Base-by-base conservation (phyloP, 2,797 vertebrate genomes). In the Poeciliopsis infans region DNA sequence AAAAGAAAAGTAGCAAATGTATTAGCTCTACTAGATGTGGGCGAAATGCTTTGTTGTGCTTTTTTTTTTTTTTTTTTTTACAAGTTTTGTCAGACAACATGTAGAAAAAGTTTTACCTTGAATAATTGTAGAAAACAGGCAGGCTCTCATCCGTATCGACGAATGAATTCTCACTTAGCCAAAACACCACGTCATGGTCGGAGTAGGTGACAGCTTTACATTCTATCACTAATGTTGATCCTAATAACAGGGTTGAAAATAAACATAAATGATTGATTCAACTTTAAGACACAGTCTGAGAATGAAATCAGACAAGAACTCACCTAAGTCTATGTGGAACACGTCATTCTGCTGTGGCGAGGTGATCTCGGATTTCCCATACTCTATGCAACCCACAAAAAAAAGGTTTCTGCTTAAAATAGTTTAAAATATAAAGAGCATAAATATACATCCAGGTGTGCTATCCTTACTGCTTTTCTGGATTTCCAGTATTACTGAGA, bases 301-400 rank as follows among this genome's bases (percentile, higher is more conserved):
- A 13, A n/a, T 68, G 36, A 68, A 68, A 43, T 10, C 31, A 74
- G 2, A 73, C 2, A 5, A 11, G 1, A 53, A 73, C 85, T 90
- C 75, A 94, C 93, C 91, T 39, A 93, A 36, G 69, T 87, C 78
- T 8, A 93, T 83, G 2, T 23, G 0, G 81, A 91, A 57, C 0
- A 70, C 73, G 0, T 78, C 31, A 0, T 74, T 41, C 0, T 64
- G 0, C 0, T 0, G 10, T 2, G 93, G 92, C 12, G 72, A 85
- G 28, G 45, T 31, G 51, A 80, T 84, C 6, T 20, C 4, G 25
- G 16, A 90, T 89, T 16, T 0, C 49, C 77, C 46, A 23, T 20
- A 0, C 25, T 39, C 91, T 92, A 77, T 49, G 15, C 1, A 77
- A 4, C 68, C 25, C 59, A 18, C 20, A 20, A 49, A 20, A 16